These are phyloP conservation scores for Perognathus longimembris DNA, from an alignment of 2,113 vertebrate species.

Conservation along the genomic window DNA sequence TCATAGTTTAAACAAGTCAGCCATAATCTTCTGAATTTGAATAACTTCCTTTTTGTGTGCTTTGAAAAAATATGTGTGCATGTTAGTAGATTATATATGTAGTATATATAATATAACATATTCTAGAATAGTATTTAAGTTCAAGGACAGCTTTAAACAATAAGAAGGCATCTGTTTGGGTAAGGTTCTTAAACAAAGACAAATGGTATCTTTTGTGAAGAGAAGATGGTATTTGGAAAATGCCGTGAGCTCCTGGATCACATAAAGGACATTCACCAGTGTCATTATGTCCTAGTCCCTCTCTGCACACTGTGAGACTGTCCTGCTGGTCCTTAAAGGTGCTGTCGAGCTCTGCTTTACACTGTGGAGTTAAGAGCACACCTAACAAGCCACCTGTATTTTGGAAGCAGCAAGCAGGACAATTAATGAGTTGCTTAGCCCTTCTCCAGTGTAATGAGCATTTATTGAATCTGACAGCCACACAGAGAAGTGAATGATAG, in stretches of 20 bases:
- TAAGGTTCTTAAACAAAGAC: constrained; percentile 40
- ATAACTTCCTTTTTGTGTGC: constrained; percentile 44
- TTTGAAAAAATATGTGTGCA: constrained; percentile 4
- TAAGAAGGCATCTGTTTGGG: not conserved
- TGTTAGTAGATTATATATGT: not conserved
- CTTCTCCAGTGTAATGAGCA: constrained; percentile 70
- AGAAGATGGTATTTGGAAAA: constrained; percentile 43
- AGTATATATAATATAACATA: no score
- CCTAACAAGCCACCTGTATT: constrained; percentile 79
- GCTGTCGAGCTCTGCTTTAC: not conserved
- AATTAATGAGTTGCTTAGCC: constrained; percentile 80
- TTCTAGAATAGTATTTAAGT: constrained; percentile 45
- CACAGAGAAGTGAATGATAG: constrained; percentile 77
- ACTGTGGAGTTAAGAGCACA: constrained; percentile 51
- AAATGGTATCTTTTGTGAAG: not conserved
- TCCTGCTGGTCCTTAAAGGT: not conserved
- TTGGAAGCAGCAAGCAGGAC: constrained; percentile 74
- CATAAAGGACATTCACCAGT: not conserved
- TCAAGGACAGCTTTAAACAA: constrained; percentile 57
- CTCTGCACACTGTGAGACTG: not conserved
- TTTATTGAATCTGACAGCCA: constrained; percentile 84
- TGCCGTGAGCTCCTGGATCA: not conserved
- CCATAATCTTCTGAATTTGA: constrained; percentile 36
- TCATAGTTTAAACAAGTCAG: constrained; percentile 20
- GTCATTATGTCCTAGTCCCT: not conserved